Percentiles rank a stretch among this genome's conserved stretches.
phyloP scores from a whole-genome alignment of 1,140 invertebrate species.

The Zaprionus ghesquierei region DNA sequence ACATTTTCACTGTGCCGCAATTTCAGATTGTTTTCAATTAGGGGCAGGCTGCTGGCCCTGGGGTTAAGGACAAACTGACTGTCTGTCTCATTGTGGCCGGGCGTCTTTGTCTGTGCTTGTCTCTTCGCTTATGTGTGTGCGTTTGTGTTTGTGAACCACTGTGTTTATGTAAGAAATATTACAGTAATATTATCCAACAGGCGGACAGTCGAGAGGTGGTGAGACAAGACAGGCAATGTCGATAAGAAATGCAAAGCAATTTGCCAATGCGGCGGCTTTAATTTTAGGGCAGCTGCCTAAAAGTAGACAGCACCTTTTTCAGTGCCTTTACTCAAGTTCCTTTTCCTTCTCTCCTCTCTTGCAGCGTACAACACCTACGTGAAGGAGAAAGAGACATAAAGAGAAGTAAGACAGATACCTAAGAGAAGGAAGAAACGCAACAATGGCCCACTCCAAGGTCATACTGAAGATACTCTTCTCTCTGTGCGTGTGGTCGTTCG shows the following conservation, averaged over 20 bases:
- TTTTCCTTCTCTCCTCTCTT: not conserved
- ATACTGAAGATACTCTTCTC: slow-evolving; percentile 81
- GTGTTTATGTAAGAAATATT: slow-evolving; percentile 50
- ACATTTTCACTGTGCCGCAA: slow-evolving; percentile 6
- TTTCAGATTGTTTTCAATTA: slow-evolving; percentile 66
- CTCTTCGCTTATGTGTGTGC: not conserved
- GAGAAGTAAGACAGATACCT: not conserved
- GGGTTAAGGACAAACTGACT: slow-evolving; percentile 7
- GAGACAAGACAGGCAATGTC: not conserved
- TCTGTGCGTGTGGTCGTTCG: slow-evolving; percentile 81
- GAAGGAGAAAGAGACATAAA: not conserved
- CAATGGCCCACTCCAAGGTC: slow-evolving; percentile 80
- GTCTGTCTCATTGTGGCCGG: not conserved
- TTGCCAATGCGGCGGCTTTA: slow-evolving; percentile 9
- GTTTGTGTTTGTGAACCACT: not conserved
- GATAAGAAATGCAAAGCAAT: slow-evolving; percentile 46
- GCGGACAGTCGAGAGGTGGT: no score
- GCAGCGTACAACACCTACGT: not conserved
- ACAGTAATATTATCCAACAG: slow-evolving; percentile 41
- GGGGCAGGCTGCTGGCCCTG: slow-evolving; percentile 3
- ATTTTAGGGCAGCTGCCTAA: slow-evolving; percentile 8
- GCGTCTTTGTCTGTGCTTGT: not conserved
- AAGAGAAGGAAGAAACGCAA: not conserved
- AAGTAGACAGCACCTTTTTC: slow-evolving; percentile 20
- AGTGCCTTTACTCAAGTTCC: not conserved